Conservation (phyloP, 2,113 vertebrate genomes). For the Sorex fumeus region DNA sequence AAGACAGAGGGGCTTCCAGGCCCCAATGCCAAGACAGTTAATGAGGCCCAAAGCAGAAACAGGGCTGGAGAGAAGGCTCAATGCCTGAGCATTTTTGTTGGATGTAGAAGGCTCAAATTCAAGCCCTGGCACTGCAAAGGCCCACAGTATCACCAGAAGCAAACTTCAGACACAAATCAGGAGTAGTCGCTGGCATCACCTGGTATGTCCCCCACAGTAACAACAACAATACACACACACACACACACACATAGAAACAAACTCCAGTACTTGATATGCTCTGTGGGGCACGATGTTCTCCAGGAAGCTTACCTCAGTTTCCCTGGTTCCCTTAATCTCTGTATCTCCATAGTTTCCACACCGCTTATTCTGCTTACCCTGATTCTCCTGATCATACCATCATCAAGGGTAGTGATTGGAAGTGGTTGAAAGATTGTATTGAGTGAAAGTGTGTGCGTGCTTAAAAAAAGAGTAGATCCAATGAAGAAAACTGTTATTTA, state of each 20-base stretch:
- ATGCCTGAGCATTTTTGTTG: no score
- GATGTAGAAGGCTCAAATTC: no score
- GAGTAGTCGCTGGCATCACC: no score
- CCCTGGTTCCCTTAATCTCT: background rate
- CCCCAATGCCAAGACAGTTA: background rate
- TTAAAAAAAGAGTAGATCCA: background rate
- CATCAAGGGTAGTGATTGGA: background rate
- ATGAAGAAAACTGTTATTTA: background rate
- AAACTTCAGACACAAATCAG: no score
- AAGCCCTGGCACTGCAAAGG: no score
- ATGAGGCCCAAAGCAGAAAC: conserved; percentile 7
- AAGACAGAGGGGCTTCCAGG: background rate
- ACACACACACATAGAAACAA: background rate
- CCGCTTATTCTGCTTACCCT: background rate
- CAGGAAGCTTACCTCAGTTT: background rate
- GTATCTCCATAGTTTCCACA: background rate
- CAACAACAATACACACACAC: no score
- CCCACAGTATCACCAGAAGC: no score
- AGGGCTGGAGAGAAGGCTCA: background rate
- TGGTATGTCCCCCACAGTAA: no score
- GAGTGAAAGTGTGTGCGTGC: background rate
- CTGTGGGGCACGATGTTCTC: background rate
- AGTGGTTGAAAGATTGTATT: background rate
- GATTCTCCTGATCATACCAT: background rate
- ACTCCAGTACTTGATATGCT: background rate